Percentiles rank a stretch among this genome's conserved stretches.
Evolutionary conservation across 2,888 invertebrate species (phyloP).

Genomic region (Ceratothoa steindachneri): DNA sequence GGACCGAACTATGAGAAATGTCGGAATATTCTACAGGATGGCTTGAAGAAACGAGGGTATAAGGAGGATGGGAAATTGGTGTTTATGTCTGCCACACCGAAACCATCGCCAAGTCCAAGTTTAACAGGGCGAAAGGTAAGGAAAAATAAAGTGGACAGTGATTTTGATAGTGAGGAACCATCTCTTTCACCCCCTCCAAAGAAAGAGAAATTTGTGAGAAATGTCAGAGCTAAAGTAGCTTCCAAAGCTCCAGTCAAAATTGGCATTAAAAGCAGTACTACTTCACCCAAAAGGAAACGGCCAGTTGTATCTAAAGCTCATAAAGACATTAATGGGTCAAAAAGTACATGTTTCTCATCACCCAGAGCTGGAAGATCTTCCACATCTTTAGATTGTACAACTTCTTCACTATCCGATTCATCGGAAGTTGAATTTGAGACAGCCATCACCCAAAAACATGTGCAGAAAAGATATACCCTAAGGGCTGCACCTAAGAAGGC

Average conservation of each 20-base stretch:
- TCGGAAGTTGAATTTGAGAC: too few species aligned
- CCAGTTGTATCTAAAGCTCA: neutral
- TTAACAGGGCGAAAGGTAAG: constrained; percentile 41
- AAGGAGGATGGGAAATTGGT: constrained; percentile 45
- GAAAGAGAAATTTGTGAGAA: neutral
- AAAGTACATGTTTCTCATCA: too few species aligned
- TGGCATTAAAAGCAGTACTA: too few species aligned
- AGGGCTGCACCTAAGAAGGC: neutral
- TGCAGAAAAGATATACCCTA: too few species aligned
- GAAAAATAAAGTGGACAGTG: constrained; percentile 4
- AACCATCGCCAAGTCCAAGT: constrained; percentile 29
- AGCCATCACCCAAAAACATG: too few species aligned
- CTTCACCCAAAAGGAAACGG: too few species aligned
- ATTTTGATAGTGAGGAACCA: constrained; percentile 3
- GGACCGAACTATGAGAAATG: constrained; percentile 72
- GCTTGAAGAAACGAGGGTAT: constrained; percentile 54
- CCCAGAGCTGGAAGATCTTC: too few species aligned
- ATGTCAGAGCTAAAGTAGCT: neutral
- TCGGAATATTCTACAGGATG: constrained; percentile 64
- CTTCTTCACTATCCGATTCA: too few species aligned
- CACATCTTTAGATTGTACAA: too few species aligned
- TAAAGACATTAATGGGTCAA: neutral
- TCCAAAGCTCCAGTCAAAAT: too few species aligned
- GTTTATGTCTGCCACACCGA: constrained; percentile 44
- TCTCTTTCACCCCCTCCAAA: neutral